A percentile compares a stretch with the other conserved stretches of the same genome.
These are phyloP conservation scores for Pipistrellus nathusii DNA, from an alignment of 2,797 vertebrate genomes.

Conservation along the genomic window DNA sequence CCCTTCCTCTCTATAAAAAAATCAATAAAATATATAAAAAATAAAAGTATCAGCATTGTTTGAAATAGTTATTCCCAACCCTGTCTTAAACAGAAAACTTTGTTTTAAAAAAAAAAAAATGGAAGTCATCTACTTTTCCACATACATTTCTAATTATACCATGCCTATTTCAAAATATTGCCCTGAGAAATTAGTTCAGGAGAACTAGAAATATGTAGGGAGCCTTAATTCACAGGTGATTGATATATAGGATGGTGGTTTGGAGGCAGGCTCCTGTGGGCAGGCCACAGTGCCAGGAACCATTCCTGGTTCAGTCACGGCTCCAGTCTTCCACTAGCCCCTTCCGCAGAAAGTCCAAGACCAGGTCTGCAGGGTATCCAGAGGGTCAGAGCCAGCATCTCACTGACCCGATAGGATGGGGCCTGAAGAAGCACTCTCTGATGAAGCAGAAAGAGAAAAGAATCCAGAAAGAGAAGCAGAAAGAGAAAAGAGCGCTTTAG, in stretches of 20 bases:
- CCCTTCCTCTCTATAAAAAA: too few relatives aligned
- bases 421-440: background rate
- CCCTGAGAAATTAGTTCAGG: background rate
- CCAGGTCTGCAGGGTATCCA: background rate
- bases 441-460: background rate
- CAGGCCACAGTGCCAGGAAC: background rate
- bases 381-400: background rate
- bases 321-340: background rate
- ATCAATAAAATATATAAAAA: too few relatives aligned
- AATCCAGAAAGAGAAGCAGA: too few relatives aligned
- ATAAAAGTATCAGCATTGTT: slow-evolving; percentile 1
- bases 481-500: background rate
- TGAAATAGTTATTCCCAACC: slow-evolving; percentile 39
- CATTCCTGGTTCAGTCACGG: background rate
- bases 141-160: background rate
- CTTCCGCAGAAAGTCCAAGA: background rate
- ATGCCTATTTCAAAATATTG: background rate
- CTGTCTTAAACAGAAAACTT: background rate
- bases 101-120: background rate
- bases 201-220: background rate
- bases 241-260: background rate
- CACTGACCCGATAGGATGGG: background rate
- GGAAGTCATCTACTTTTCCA: background rate
- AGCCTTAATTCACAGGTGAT: background rate
- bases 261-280: background rate